Percentiles rank a stretch among this genome's conserved stretches.
These are phyloP conservation scores for Pseudocheirus occidentalis DNA, from an alignment of 2,797 vertebrate genomes.

Conservation along the genomic window DNA sequence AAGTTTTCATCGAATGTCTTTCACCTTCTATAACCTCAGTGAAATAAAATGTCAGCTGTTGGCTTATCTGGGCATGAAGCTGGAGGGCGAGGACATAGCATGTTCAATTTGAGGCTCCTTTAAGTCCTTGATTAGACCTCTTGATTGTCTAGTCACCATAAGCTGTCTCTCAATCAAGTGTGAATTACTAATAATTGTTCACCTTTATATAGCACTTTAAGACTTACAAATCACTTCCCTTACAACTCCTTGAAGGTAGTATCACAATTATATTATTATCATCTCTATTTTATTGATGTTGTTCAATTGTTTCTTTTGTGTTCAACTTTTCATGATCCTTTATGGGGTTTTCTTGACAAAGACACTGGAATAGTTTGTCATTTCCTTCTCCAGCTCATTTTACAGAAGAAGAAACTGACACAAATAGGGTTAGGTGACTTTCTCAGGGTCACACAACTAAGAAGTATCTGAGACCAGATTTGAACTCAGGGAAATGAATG, in stretches of 20 bases:
- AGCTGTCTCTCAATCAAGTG: background rate
- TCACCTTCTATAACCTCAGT: background rate
- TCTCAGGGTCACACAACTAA: background rate
- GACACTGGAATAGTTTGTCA: background rate
- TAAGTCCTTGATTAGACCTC: background rate
- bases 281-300: background rate
- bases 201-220: background rate
- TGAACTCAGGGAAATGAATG: background rate
- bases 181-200: background rate
- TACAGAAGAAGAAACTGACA: background rate
- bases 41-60: background rate
- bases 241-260: background rate
- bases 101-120: background rate
- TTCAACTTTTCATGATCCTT: background rate
- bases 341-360: background rate
- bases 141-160: background rate
- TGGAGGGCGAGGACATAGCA: background rate
- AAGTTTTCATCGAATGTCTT: background rate
- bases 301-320: background rate
- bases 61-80: background rate
- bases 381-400: background rate
- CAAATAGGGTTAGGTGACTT: background rate
- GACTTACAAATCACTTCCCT: background rate
- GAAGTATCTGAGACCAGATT: background rate
- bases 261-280: background rate